Evolutionary conservation across 1,140 invertebrate species (phyloP).

Genomic region (Euura saliciscinereae): DNA sequence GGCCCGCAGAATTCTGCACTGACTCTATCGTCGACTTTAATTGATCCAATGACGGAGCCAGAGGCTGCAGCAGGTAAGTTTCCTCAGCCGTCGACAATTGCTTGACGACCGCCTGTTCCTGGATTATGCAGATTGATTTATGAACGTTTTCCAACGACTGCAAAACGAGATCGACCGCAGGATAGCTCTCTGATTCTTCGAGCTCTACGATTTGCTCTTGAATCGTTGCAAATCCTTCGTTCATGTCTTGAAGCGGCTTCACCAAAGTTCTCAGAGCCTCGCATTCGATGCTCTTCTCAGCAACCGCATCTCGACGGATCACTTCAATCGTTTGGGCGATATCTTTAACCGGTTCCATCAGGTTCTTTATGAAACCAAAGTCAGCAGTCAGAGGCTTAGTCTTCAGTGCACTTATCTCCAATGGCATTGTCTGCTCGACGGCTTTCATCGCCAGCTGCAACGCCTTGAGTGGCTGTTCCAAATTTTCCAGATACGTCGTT

Average conservation of each 20-base stretch:
- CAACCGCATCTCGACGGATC: not conserved
- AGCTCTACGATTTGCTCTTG: slow-evolving; percentile 22
- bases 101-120: slow-evolving; percentile 28
- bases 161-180: slow-evolving; percentile 25
- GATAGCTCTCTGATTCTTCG: slow-evolving; percentile 16
- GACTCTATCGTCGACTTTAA: not conserved
- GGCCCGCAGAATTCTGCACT: not conserved
- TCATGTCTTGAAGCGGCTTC: slow-evolving; percentile 30
- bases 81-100: slow-evolving; percentile 4
- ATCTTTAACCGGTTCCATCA: slow-evolving; percentile 2
- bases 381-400: not conserved
- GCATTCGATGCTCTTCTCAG: slow-evolving; percentile 8
- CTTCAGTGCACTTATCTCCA: not conserved
- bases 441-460: slow-evolving; percentile 10
- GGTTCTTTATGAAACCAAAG: not conserved
- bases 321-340: not conserved
- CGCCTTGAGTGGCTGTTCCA: slow-evolving; percentile 27
- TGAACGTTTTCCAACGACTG: slow-evolving; percentile 35
- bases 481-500: slow-evolving; percentile 23
- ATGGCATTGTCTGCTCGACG: not conserved
- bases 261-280: slow-evolving; percentile 26
- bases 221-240: slow-evolving; percentile 32
- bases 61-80: not conserved
- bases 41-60: not conserved
- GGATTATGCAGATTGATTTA: slow-evolving; percentile 20